A percentile compares a stretch with the other conserved stretches of the same genome.
These are phyloP conservation scores for Cinclus cinclus DNA, from an alignment of 2,113 vertebrate genomes.

Conservation along the genomic window DNA sequence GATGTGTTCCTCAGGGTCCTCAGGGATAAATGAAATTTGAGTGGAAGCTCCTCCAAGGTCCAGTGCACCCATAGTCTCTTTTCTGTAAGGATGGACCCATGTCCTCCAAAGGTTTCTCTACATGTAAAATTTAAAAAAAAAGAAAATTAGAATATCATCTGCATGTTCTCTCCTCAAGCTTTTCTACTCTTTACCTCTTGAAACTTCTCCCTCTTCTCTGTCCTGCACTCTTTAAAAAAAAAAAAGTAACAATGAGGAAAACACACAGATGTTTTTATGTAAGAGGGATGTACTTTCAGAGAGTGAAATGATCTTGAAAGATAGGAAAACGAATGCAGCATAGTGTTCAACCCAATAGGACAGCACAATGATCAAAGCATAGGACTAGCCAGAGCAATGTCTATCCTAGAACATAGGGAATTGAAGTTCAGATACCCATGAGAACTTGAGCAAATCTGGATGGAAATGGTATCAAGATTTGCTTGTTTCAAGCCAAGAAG, in stretches of 20 bases:
- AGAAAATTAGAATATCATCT: not conserved
- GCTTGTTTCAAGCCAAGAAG: not conserved
- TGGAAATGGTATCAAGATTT: not conserved
- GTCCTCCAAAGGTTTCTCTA: slow-evolving; percentile 87
- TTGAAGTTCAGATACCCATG: not conserved
- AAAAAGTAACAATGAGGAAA: not conserved
- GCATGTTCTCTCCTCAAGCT: not conserved
- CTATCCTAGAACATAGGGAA: not conserved
- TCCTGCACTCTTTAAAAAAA: not conserved
- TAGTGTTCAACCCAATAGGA: not conserved
- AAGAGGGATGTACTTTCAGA: not conserved
- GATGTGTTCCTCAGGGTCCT: slow-evolving; percentile 16
- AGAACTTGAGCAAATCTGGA: not conserved
- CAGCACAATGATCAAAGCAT: not conserved
- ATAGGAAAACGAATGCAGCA: not conserved
- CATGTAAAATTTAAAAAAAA: not conserved
- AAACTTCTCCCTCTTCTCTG: not conserved
- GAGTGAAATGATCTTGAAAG: not conserved
- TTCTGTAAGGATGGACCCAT: slow-evolving; percentile 79
- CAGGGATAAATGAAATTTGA: slow-evolving; percentile 86
- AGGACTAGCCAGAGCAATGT: not conserved
- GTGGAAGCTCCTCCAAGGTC: slow-evolving; percentile 95
- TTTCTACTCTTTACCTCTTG: not conserved
- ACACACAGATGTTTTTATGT: not conserved
- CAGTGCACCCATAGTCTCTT: slow-evolving; percentile 85